These are phyloP conservation scores for Choristoneura rosaceana DNA, from an alignment of 2,888 invertebrate genomes.

Conservation along the genomic window DNA sequence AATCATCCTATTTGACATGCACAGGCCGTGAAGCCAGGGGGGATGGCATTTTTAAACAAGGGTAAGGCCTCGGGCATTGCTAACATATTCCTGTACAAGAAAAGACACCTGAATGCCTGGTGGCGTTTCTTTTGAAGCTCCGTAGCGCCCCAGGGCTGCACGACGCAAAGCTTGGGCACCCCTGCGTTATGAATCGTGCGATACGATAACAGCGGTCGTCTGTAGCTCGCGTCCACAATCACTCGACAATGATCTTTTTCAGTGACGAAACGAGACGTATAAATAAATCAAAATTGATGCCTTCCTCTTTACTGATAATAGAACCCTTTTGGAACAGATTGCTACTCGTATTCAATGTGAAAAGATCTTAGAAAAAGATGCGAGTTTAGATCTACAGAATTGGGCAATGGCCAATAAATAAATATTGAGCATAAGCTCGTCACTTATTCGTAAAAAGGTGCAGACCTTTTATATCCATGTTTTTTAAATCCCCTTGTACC, in stretches of 20 bases:
- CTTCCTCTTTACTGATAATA: slow-evolving; percentile 38
- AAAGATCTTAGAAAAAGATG: background rate
- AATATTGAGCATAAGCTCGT: too few species aligned
- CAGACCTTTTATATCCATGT: too few species aligned
- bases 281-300: slow-evolving; percentile 38
- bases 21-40: too few species aligned
- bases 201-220: slow-evolving; percentile 23
- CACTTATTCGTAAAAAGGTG: too few species aligned
- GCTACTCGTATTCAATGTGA: slow-evolving; percentile 16
- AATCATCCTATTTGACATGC: too few species aligned
- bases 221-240: slow-evolving; percentile 18
- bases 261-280: slow-evolving; percentile 11
- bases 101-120: too few species aligned
- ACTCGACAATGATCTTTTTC: slow-evolving; percentile 36
- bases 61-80: too few species aligned
- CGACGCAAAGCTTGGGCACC: background rate
- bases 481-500: too few species aligned
- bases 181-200: background rate
- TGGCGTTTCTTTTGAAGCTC: too few species aligned
- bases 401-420: too few species aligned
- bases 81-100: too few species aligned
- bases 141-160: background rate
- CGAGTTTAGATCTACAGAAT: background rate
- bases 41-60: too few species aligned
- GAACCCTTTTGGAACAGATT: slow-evolving; percentile 17